These are phyloP conservation scores for Acheta domesticus DNA, from an alignment of 2,888 invertebrate species.

Conservation along the genomic window DNA sequence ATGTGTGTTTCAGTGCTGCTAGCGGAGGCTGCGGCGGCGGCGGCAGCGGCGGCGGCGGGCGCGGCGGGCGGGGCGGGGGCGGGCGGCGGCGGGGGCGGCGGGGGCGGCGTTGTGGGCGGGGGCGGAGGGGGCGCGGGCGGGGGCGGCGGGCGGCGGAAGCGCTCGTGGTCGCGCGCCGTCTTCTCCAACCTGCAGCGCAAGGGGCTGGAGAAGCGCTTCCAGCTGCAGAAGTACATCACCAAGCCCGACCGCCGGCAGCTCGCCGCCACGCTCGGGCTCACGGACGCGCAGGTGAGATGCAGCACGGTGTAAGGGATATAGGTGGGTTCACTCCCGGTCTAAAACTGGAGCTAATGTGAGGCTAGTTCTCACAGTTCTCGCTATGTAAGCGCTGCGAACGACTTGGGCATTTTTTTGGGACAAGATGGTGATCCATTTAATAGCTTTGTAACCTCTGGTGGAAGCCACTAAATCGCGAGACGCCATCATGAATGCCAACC, in stretches of 20 bases:
- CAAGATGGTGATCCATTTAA: no score
- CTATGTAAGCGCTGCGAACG: no score
- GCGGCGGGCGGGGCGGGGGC: neutral
- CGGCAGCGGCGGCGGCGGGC: neutral
- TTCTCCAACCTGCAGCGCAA: slow-evolving; percentile 94
- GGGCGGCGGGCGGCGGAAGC: slow-evolving; percentile 62
- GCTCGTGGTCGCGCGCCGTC: slow-evolving; percentile 93
- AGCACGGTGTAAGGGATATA: no score
- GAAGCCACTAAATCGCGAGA: no score
- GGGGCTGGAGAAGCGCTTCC: slow-evolving; percentile 86
- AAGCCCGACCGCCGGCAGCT: slow-evolving; percentile 90
- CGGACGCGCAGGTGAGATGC: slow-evolving; percentile 80
- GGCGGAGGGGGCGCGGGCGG: neutral
- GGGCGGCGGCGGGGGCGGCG: slow-evolving; percentile 18
- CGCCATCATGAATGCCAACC: no score
- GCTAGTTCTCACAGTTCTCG: no score
- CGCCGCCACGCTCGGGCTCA: slow-evolving; percentile 85
- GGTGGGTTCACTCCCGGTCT: no score
- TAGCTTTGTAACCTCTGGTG: no score
- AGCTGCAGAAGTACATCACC: slow-evolving; percentile 92
- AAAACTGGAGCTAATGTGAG: no score
- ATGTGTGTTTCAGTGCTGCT: neutral
- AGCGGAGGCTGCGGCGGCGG: neutral
- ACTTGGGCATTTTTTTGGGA: no score
- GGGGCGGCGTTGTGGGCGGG: slow-evolving; percentile 21